Evolutionary conservation across 2,888 invertebrate species (phyloP).

Genomic region (Aleiodes leptofemur): DNA sequence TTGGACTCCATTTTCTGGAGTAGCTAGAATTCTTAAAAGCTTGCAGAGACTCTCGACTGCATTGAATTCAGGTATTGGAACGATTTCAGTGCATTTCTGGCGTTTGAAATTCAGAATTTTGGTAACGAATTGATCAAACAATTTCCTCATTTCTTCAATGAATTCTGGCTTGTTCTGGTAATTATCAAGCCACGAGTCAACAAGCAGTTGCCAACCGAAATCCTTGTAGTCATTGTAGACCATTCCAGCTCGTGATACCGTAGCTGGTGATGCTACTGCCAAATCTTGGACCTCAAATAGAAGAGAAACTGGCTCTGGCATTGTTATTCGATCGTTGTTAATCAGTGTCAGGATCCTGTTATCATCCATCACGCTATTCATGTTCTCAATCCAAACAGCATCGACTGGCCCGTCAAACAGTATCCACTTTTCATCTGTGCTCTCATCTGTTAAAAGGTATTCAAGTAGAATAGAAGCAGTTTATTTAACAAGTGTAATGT

Average conservation of each 20-base stretch:
- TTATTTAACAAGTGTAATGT: conserved; percentile 35
- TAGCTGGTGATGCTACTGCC: conserved; percentile 91
- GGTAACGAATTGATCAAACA: conserved; percentile 81
- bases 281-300: conserved; percentile 90
- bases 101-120: conserved; percentile 84
- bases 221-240: conserved; percentile 94
- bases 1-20: conserved; percentile 81
- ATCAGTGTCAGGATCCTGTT: conserved; percentile 91
- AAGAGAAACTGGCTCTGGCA: conserved; percentile 88
- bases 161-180: conserved; percentile 77
- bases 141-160: conserved; percentile 78
- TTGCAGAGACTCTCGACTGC: conserved; percentile 87
- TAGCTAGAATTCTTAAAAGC: conserved; percentile 82
- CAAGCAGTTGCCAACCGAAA: conserved; percentile 91
- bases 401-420: conserved; percentile 96
- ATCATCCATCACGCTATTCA: conserved; percentile 97
- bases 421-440: conserved; percentile 91
- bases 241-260: conserved; percentile 96
- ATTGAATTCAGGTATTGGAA: conserved; percentile 84
- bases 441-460: conserved; percentile 78
- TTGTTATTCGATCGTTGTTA: conserved; percentile 93
- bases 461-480: neutral
- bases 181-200: conserved; percentile 86
- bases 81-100: conserved; percentile 82
- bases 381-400: conserved; percentile 97